Evolutionary conservation across 2,113 vertebrate genomes (phyloP).

Genomic region (Sebastes fasciatus): DNA sequence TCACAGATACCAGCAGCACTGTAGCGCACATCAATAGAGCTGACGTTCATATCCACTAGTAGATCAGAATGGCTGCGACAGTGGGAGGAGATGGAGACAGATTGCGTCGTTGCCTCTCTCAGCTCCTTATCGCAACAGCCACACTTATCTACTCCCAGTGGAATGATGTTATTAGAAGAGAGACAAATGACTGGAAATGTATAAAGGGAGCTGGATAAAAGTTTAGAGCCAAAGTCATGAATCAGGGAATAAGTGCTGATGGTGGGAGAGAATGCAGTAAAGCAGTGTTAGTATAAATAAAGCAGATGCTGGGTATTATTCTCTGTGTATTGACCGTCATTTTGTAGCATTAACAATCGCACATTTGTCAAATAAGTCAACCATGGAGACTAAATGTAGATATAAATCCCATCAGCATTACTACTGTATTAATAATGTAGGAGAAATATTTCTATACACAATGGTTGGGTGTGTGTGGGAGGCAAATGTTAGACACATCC

Average conservation of each 20-base stretch:
- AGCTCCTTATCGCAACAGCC: constrained; percentile 65
- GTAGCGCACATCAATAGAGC: constrained; percentile 43
- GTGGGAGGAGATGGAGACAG: constrained; percentile 65
- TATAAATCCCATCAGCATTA: not conserved
- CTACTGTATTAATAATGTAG: too few relatives aligned
- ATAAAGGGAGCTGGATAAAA: constrained; percentile 28
- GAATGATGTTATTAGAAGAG: constrained; percentile 53
- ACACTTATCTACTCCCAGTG: constrained; percentile 59
- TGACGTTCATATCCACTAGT: constrained; percentile 39
- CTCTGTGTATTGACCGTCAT: not conserved
- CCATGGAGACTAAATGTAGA: not conserved
- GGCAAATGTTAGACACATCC: too few relatives aligned
- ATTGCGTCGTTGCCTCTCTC: constrained; percentile 54
- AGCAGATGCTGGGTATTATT: not conserved
- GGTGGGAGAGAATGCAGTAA: constrained; percentile 3
- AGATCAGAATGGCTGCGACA: constrained; percentile 59
- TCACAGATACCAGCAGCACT: constrained; percentile 41
- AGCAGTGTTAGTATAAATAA: not conserved
- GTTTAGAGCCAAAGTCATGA: constrained; percentile 40
- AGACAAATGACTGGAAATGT: constrained; percentile 42
- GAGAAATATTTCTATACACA: too few relatives aligned
- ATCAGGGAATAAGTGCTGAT: constrained; percentile 18
- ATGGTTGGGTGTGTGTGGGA: too few relatives aligned
- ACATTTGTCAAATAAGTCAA: not conserved
- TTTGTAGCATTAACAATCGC: too few relatives aligned